Conservation (phyloP, 2,888 invertebrate species). For the Drosophila seclusa region DNA sequence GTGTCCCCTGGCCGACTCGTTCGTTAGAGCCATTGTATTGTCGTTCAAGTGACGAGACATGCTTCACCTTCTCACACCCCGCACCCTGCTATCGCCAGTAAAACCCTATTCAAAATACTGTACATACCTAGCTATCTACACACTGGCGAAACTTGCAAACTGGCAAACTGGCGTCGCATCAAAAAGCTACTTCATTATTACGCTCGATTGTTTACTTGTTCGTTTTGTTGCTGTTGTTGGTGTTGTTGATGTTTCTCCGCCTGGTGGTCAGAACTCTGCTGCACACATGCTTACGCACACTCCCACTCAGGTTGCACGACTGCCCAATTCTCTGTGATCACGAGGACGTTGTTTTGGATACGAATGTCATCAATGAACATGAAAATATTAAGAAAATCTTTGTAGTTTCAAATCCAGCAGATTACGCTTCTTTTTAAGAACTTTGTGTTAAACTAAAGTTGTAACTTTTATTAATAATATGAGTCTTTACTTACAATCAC, state of each 20-base stretch:
- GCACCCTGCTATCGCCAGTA: background rate
- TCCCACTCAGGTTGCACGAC: background rate
- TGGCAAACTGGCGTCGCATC: constrained; percentile 45
- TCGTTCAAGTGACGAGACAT: constrained; percentile 32
- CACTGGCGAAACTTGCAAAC: background rate
- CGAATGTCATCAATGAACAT: background rate
- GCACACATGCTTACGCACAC: background rate
- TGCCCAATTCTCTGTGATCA: background rate
- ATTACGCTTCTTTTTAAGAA: background rate
- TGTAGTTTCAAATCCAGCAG: no score
- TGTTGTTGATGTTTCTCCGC: constrained; percentile 19
- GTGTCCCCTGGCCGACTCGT: constrained; percentile 27
- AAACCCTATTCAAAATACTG: constrained; percentile 2
- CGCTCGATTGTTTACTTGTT: constrained; percentile 73
- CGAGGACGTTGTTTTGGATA: fast-evolving
- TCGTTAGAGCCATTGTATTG: constrained; percentile 57
- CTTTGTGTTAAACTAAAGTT: background rate
- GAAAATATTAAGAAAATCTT: background rate
- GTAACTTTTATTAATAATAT: background rate
- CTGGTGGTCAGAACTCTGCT: constrained; percentile 29
- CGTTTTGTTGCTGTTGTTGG: constrained; percentile 29
- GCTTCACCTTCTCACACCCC: background rate
- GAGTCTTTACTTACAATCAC: background rate
- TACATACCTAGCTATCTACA: background rate
- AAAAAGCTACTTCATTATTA: constrained; percentile 80